Percentiles rank a stretch among this genome's conserved stretches.
phyloP scores from a whole-genome alignment of 2,888 invertebrate genomes.

The Willowsia nigromaculata region DNA sequence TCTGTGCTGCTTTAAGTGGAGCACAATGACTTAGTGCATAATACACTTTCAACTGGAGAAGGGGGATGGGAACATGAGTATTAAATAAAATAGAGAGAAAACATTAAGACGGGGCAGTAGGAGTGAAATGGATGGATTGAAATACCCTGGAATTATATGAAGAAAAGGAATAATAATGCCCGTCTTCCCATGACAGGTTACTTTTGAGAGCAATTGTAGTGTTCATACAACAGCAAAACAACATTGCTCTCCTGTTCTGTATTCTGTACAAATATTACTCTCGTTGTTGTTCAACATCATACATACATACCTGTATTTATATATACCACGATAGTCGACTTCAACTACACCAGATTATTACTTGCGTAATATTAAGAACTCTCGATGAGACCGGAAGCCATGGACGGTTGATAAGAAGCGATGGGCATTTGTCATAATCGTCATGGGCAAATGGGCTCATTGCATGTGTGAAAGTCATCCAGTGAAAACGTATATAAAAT shows the following conservation, averaged over 20 bases:
- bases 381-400: slow-evolving; percentile 77
- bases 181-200: slow-evolving; percentile 69
- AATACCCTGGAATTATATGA: slow-evolving; percentile 73
- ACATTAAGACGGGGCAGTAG: slow-evolving; percentile 66
- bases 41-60: slow-evolving; percentile 40
- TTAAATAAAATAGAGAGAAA: slow-evolving; percentile 66
- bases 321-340: too few species aligned
- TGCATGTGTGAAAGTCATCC: slow-evolving; percentile 77
- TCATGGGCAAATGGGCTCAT: slow-evolving; percentile 76
- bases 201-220: slow-evolving; percentile 53
- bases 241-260: slow-evolving; percentile 25
- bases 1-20: slow-evolving; percentile 57
- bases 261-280: slow-evolving; percentile 43
- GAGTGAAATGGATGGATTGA: slow-evolving; percentile 74
- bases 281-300: background rate
- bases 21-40: slow-evolving; percentile 60
- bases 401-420: slow-evolving; percentile 77
- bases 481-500: slow-evolving; percentile 45
- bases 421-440: slow-evolving; percentile 77
- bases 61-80: slow-evolving; percentile 52
- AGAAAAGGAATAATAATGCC: slow-evolving; percentile 63
- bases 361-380: slow-evolving; percentile 70
- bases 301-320: too few species aligned
- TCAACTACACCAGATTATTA: slow-evolving; percentile 56
- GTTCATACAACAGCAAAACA: background rate